A percentile compares a stretch with the other conserved stretches of the same genome.
phyloP scores from a whole-genome alignment of 1,140 invertebrate species.

The Halesus radiatus region DNA sequence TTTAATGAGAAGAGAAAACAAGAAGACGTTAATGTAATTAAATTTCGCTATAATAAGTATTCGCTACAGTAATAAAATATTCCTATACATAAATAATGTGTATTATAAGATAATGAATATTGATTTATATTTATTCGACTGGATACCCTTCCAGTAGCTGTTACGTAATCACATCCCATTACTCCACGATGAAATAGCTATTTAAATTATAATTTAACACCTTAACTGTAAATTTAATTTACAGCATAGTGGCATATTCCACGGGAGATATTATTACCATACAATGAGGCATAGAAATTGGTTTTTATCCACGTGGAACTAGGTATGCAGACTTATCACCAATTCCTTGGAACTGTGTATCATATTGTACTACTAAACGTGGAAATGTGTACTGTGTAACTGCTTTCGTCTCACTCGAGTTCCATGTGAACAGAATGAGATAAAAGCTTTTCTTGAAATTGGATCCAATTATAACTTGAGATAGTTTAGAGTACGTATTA shows the following conservation, averaged over 20 bases:
- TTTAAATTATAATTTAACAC: neutral
- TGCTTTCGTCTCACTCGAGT: neutral
- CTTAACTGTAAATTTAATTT: neutral
- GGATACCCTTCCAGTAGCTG: too few relatives aligned
- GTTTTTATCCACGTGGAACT: too few relatives aligned
- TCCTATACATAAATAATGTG: too few relatives aligned
- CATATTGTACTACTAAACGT: neutral
- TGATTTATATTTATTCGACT: too few relatives aligned
- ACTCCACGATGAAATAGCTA: too few relatives aligned
- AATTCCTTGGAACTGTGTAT: constrained; percentile 1
- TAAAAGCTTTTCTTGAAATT: neutral
- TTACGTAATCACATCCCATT: too few relatives aligned
- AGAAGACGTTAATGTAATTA: too few relatives aligned
- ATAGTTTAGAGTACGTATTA: neutral
- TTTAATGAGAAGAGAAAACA: too few relatives aligned
- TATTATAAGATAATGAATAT: too few relatives aligned
- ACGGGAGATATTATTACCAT: constrained; percentile 1
- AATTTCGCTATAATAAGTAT: too few relatives aligned
- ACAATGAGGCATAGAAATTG: neutral
- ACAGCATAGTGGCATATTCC: neutral
- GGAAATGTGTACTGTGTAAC: neutral
- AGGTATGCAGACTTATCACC: too few relatives aligned
- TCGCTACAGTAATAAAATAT: too few relatives aligned
- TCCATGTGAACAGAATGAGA: neutral
- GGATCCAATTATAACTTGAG: neutral